phyloP scores from a whole-genome alignment of 2,888 invertebrate species.

The Tenodera sinensis region DNA sequence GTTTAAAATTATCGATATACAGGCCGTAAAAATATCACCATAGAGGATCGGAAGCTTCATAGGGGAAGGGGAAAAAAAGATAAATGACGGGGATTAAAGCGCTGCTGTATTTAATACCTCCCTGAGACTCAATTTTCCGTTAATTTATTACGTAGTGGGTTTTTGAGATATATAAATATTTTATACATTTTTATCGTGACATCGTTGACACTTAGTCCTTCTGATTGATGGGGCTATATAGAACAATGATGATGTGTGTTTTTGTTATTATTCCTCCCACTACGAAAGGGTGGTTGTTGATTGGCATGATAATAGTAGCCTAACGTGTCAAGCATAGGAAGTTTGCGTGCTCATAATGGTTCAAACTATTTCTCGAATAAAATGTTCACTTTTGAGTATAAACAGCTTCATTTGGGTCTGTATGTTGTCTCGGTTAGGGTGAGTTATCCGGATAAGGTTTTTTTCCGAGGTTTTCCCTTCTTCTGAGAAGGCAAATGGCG shows the following conservation, averaged over 20 bases:
- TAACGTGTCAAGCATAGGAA: neutral
- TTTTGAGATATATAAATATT: neutral
- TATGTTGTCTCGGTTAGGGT: no score
- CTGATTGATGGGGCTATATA: conserved; percentile 12
- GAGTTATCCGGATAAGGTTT: no score
- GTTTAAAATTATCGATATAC: conserved; percentile 21
- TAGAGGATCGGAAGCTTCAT: conserved; percentile 11
- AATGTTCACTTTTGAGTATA: no score
- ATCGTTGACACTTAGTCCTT: neutral
- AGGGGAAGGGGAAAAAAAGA: conserved; percentile 13
- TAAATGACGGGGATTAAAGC: conserved; percentile 17
- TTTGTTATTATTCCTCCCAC: neutral
- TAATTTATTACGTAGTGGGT: conserved; percentile 14
- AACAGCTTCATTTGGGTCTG: no score
- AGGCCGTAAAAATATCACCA: conserved; percentile 22
- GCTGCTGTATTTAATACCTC: conserved; percentile 23
- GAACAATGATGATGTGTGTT: neutral
- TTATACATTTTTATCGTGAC: conserved; percentile 18
- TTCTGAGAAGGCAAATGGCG: no score
- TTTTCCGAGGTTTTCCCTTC: no score
- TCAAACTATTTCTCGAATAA: no score
- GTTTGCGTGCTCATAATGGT: neutral
- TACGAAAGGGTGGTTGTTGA: neutral
- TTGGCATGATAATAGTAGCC: neutral
- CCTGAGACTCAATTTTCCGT: conserved; percentile 19